Evolutionary conservation across 1,140 invertebrate genomes (phyloP).

Genomic region (Papilio xuthus): DNA sequence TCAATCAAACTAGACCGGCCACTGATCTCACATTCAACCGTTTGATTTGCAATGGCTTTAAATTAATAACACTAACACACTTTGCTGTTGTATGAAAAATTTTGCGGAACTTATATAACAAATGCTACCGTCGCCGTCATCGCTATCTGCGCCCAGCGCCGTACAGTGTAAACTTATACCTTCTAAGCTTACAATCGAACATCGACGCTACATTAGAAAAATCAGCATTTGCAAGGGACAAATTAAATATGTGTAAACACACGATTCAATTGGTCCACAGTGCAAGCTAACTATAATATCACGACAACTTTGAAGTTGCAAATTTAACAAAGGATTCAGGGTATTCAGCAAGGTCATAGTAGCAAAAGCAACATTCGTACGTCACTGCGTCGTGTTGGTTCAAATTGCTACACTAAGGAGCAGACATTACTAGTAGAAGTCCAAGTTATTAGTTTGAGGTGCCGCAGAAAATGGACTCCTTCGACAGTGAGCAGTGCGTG

Average conservation of each 20-base stretch:
- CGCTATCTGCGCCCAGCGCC: not conserved
- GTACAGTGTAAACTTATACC: not conserved
- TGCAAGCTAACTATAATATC: not conserved
- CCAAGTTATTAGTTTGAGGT: no score
- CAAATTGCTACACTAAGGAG: not conserved
- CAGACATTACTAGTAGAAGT: not conserved
- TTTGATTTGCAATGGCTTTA: not conserved
- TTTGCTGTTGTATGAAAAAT: not conserved
- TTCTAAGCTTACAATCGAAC: not conserved
- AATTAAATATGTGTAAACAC: not conserved
- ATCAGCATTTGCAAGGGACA: not conserved
- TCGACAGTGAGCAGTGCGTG: no score
- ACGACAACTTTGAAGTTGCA: not conserved
- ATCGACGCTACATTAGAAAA: not conserved
- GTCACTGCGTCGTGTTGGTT: not conserved
- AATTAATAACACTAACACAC: not conserved
- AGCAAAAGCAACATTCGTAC: not conserved
- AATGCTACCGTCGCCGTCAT: not conserved
- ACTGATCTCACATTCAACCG: conserved; percentile 1
- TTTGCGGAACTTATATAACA: not conserved
- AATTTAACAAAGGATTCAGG: not conserved
- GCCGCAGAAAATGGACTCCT: no score
- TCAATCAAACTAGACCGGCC: not conserved
- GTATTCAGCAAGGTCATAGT: not conserved
- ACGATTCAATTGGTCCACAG: not conserved